A percentile compares a stretch with the other conserved stretches of the same genome.
These are phyloP conservation scores for Amazona finschi DNA, from an alignment of 2,797 vertebrate genomes.

Conservation along the genomic window DNA sequence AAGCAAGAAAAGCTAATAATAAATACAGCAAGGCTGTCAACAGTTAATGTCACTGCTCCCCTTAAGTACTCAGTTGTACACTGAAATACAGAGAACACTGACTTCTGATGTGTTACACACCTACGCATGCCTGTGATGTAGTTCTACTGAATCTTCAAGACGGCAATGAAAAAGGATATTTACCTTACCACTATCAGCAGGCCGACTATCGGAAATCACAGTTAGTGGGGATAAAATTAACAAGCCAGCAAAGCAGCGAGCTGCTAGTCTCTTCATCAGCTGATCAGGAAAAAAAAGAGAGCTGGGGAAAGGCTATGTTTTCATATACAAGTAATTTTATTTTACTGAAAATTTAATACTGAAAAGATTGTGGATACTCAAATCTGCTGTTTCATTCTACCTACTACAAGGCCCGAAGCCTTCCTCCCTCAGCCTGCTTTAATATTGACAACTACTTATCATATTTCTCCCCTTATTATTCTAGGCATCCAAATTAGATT, in stretches of 20 bases:
- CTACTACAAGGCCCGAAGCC: constrained; percentile 90
- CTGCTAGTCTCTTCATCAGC: constrained; percentile 99
- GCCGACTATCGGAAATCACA: constrained; percentile 93
- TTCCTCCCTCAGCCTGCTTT: constrained; percentile 88
- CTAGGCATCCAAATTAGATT: constrained; percentile 70
- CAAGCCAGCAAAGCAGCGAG: constrained; percentile 99
- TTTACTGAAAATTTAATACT: constrained; percentile 88
- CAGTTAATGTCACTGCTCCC: constrained; percentile 80
- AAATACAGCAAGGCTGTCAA: constrained; percentile 86
- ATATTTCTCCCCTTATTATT: constrained; percentile 77
- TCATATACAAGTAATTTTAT: constrained; percentile 98
- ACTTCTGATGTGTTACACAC: constrained; percentile 84
- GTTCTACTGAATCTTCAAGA: constrained; percentile 89
- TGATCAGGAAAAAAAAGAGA: constrained; percentile 97
- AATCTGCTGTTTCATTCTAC: constrained; percentile 92
- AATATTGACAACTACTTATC: constrained; percentile 94
- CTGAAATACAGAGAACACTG: constrained; percentile 73
- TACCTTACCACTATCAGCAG: constrained; percentile 98
- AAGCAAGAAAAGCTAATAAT: constrained; percentile 81
- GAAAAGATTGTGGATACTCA: constrained; percentile 86
- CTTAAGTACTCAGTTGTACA: constrained; percentile 78
- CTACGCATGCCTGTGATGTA: constrained; percentile 87
- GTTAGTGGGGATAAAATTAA: constrained; percentile 99
- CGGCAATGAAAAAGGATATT: constrained; percentile 88
- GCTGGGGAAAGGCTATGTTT: constrained; percentile 97